Evolutionary conservation across 1,140 invertebrate species (phyloP).

Genomic region (Galendromus occidentalis): DNA sequence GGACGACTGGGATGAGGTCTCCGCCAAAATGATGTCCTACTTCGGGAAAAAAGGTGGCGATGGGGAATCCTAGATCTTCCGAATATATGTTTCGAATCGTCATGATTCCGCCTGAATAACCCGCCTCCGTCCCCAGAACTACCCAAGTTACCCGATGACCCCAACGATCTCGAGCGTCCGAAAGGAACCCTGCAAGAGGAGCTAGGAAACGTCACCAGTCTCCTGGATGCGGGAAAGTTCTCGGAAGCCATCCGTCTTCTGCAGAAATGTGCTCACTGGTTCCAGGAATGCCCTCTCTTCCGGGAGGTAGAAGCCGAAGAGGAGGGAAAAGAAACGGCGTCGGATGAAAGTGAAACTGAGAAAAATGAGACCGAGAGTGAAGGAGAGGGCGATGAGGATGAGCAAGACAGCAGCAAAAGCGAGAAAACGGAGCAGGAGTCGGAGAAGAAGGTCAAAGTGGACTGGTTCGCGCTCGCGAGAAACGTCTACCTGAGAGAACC

Average conservation of each 20-base stretch:
- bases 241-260: not conserved
- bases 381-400: not conserved
- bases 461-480: not conserved
- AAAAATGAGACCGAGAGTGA: not conserved
- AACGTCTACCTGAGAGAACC: not conserved
- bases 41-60: not conserved
- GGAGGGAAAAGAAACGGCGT: not conserved
- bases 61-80: too few species aligned
- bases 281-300: not conserved
- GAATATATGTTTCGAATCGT: too few species aligned
- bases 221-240: not conserved
- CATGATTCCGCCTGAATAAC: too few species aligned
- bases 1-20: not conserved
- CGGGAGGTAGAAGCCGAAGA: not conserved
- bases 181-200: not conserved
- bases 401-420: not conserved
- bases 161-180: not conserved
- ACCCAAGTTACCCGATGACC: not conserved
- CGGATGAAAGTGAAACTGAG: not conserved
- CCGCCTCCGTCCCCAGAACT: too few species aligned
- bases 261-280: not conserved
- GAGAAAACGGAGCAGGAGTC: not conserved
- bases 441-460: not conserved
- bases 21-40: not conserved
- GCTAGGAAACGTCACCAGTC: not conserved